Conservation (phyloP, 2,797 vertebrate genomes). For the Trachurus trachurus region DNA sequence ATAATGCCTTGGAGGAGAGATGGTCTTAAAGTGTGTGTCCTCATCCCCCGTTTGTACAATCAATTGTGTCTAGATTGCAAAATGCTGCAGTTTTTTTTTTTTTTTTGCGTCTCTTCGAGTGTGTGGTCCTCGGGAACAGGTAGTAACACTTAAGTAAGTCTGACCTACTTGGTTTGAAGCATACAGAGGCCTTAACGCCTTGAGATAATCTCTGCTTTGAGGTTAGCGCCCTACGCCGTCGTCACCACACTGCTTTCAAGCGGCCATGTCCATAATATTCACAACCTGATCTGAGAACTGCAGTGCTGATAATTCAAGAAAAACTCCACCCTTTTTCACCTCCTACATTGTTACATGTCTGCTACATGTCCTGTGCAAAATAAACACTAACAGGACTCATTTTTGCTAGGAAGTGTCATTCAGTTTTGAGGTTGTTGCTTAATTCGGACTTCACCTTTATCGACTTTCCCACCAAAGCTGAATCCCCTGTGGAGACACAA, state of each 20-base stretch:
- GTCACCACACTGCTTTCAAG: slow-evolving; percentile 20
- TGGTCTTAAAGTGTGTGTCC: background rate
- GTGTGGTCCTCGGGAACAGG: background rate
- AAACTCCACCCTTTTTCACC: background rate
- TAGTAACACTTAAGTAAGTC: background rate
- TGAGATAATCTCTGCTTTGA: slow-evolving; percentile 8
- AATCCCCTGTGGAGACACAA: background rate
- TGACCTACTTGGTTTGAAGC: slow-evolving; percentile 5
- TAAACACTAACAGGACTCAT: background rate
- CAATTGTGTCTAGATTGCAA: background rate
- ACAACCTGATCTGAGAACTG: slow-evolving; percentile 10
- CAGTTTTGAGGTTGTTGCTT: background rate
- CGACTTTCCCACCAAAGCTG: background rate
- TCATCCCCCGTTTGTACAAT: background rate
- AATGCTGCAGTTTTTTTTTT: background rate
- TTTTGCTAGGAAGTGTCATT: background rate
- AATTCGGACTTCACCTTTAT: background rate
- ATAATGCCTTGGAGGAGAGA: background rate
- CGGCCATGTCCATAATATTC: slow-evolving; percentile 5
- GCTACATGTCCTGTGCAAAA: background rate
- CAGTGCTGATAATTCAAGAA: slow-evolving; percentile 5
- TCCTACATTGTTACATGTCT: background rate
- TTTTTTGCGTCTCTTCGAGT: background rate
- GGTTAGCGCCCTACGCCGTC: slow-evolving; percentile 24
- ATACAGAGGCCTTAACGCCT: background rate